Evolutionary conservation across 37 sponge, comb jelly and placozoan genomes (phyloP).

Genomic region (Halisarca cf. caerulea): DNA sequence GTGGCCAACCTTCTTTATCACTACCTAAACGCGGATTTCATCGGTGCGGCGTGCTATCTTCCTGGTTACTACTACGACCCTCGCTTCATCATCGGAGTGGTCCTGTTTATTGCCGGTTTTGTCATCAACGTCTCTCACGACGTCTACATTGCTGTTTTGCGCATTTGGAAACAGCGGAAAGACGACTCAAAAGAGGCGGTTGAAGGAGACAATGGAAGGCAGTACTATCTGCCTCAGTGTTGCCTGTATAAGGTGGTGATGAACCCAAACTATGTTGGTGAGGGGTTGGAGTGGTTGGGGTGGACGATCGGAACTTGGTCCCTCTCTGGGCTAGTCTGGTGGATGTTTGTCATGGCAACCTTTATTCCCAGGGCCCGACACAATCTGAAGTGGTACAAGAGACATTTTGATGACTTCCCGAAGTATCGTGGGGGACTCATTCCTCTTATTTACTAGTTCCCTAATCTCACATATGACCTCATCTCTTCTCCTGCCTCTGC

Average conservation of each 20-base stretch:
- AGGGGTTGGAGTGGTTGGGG: conserved; percentile 83
- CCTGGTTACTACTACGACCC: conserved; percentile 62
- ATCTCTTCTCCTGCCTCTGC: too few relatives aligned
- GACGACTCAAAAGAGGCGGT: background rate
- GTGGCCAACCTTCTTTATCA: conserved; percentile 46
- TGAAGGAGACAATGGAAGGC: background rate
- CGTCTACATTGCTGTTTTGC: conserved; percentile 47
- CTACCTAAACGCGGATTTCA: conserved; percentile 72
- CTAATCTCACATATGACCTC: too few relatives aligned
- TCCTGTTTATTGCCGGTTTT: conserved; percentile 73
- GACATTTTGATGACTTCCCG: conserved; percentile 71
- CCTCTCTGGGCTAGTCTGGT: conserved; percentile 79
- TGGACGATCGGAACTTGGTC: conserved; percentile 87
- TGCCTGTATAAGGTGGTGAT: conserved; percentile 60
- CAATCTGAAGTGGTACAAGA: conserved; percentile 75
- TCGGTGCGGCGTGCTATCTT: conserved; percentile 49
- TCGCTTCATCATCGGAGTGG: conserved; percentile 78
- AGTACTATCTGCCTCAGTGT: conserved; percentile 74
- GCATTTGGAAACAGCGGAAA: conserved; percentile 30
- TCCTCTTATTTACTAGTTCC: conserved; percentile 51
- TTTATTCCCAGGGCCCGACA: conserved; percentile 71
- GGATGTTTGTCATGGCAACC: conserved; percentile 55
- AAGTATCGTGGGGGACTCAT: conserved; percentile 67
- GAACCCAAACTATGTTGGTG: conserved; percentile 87
- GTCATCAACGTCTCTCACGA: conserved; percentile 69